Conservation (phyloP, 2,113 vertebrate species). For the Serinus canaria region DNA sequence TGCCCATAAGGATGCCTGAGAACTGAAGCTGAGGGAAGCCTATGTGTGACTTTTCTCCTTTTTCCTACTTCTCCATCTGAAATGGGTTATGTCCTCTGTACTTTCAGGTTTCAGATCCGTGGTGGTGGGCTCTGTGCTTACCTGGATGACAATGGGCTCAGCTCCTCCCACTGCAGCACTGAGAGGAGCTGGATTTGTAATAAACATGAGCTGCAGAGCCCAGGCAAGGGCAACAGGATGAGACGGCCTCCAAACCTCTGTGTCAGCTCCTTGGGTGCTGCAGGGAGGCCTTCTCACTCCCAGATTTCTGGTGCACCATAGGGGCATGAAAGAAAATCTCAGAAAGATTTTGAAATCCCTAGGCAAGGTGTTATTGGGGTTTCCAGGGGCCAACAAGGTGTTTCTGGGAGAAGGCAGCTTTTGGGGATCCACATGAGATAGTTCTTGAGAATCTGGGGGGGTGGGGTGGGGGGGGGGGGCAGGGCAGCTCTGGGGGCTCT, state of each 20-base stretch:
- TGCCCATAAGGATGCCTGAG: not conserved
- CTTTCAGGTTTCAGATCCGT: not conserved
- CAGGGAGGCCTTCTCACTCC: not conserved
- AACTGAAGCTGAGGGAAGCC: not conserved
- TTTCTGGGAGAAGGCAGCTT: not conserved
- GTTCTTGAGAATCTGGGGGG: not conserved
- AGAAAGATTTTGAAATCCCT: not conserved
- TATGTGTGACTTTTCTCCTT: not conserved
- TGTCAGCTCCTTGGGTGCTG: not conserved
- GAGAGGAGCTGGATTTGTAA: constrained; percentile 17
- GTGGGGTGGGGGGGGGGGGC: not conserved
- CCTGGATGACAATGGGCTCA: not conserved
- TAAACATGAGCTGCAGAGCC: not conserved
- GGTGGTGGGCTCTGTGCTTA: not conserved
- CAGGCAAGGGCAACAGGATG: not conserved
- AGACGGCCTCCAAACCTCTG: not conserved
- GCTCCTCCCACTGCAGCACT: not conserved
- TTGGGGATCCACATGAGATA: not conserved
- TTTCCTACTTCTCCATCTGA: not conserved
- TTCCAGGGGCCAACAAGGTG: not conserved
- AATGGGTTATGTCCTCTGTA: not conserved
- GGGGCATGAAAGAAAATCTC: not conserved
- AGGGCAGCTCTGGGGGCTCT: not conserved
- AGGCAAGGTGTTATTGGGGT: not conserved
- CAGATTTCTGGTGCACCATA: rapidly evolving